Evolutionary conservation across 2,113 vertebrate genomes (phyloP), one percentile per base, ranked within the genome.

Genomic region (Mustela nigripes): DNA sequence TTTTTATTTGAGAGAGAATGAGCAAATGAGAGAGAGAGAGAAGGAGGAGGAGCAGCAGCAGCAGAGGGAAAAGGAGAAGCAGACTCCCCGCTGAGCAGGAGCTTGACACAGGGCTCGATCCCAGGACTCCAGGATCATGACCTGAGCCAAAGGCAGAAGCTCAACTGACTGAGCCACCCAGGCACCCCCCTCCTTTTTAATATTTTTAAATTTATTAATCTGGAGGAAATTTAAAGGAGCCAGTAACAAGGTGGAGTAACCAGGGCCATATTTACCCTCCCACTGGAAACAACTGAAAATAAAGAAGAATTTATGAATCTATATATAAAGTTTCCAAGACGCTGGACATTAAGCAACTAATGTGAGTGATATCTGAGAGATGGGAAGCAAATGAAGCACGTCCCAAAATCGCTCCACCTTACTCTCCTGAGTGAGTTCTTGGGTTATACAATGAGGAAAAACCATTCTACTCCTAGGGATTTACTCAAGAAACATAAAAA

Each of bases 401-500:
- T 2, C 18, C 2, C 62, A 31, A 63, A 31, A 71, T 5, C 62
- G 39, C 3, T 50, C 48, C 4, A 18, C 1, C 19, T 78, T 69
- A 69, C 60, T 65, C 16, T 36, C 24, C 58, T 63, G 39, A 67
- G 22, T 67, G 19, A 42, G 7, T 31, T 62, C 12, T 78, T 92
- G 18, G 9, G 65, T 28, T 80, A 62, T 1, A 18, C 2, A 33
- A 4, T 19, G 31, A 73, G 36, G n/a, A 31, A 6, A 93, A 65
- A 6, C 0, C 28, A 79, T 19, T 95, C 48, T 73, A 67, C 7
- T 21, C 12, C 56, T 76, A 69, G 21, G 11, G 60, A 62, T 93
- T 88, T 78, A 74, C 31, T 92, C n/a, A 74, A 87, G 31, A 89
- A 36, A 95, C 91, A 60, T 56, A 63, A 93, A 96, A 86, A 53